Evolutionary conservation across 1,140 invertebrate genomes (phyloP).

Genomic region (Drosophila eugracilis): DNA sequence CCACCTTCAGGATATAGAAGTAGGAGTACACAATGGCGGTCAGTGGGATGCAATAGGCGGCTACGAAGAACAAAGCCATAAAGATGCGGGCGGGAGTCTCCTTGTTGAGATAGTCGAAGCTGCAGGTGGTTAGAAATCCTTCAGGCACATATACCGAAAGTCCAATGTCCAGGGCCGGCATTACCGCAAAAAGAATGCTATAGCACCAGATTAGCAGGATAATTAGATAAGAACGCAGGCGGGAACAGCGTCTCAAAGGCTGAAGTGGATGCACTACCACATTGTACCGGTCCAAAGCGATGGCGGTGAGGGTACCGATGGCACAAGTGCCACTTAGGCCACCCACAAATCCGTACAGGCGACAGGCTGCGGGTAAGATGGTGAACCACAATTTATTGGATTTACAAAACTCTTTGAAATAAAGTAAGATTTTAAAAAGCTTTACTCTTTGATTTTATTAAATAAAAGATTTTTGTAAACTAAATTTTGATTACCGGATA

Average conservation of each 20-base stretch:
- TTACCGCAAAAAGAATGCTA: slow-evolving; percentile 87
- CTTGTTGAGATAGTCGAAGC: slow-evolving; percentile 91
- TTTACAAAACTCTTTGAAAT: not conserved
- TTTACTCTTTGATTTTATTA: too few species aligned
- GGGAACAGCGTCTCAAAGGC: slow-evolving; percentile 87
- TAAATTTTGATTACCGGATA: not conserved
- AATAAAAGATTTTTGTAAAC: too few species aligned
- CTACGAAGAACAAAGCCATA: slow-evolving; percentile 89
- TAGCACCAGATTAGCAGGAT: slow-evolving; percentile 90
- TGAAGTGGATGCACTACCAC: slow-evolving; percentile 91
- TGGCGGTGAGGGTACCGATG: slow-evolving; percentile 89
- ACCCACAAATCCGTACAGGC: slow-evolving; percentile 90
- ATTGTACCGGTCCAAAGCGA: slow-evolving; percentile 89
- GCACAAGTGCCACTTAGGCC: slow-evolving; percentile 90
- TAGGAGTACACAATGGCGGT: slow-evolving; percentile 90
- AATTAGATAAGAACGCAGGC: slow-evolving; percentile 87
- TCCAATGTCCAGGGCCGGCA: slow-evolving; percentile 89
- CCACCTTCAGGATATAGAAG: slow-evolving; percentile 88
- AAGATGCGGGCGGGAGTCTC: slow-evolving; percentile 86
- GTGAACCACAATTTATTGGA: too few species aligned
- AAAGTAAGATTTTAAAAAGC: not conserved
- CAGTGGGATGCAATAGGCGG: slow-evolving; percentile 90
- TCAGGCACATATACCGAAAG: slow-evolving; percentile 91
- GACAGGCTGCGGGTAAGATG: slow-evolving; percentile 87
- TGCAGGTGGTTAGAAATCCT: slow-evolving; percentile 92